Evolutionary conservation across 2,888 invertebrate species (phyloP).

Genomic region (Habroteleia sp.): DNA sequence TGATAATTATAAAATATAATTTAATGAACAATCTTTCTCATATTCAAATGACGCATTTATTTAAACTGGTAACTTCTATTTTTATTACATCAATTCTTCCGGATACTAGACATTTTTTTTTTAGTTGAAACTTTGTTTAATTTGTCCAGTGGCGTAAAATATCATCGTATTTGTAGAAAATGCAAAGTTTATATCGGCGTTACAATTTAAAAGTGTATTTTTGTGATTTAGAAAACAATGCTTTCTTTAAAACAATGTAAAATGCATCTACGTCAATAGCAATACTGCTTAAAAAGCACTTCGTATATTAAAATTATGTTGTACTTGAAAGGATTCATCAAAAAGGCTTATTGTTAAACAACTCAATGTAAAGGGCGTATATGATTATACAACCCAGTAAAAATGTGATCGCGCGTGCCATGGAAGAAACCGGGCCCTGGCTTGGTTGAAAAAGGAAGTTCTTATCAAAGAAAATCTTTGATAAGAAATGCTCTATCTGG

Average conservation of each 20-base stretch:
- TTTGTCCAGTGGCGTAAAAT: neutral
- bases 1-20: constrained; percentile 33
- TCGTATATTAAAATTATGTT: constrained; percentile 35
- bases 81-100: constrained; percentile 41
- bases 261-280: constrained; percentile 36
- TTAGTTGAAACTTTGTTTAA: constrained; percentile 35
- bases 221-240: constrained; percentile 5
- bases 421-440: no score
- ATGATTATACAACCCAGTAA: no score
- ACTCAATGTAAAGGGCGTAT: neutral
- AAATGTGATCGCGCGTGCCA: no score
- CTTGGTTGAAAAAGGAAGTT: no score
- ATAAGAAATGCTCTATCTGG: no score
- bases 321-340: constrained; percentile 6
- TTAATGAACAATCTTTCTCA: constrained; percentile 22
- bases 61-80: constrained; percentile 41
- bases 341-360: no score
- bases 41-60: constrained; percentile 23
- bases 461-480: no score
- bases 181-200: constrained; percentile 11
- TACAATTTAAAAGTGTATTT: neutral
- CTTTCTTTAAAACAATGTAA: constrained; percentile 42
- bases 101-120: constrained; percentile 35
- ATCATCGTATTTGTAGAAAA: constrained; percentile 6
- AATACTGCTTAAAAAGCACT: constrained; percentile 13